phyloP scores from a whole-genome alignment of 2,888 invertebrate species.

The Chloroclystis v-ata region DNA sequence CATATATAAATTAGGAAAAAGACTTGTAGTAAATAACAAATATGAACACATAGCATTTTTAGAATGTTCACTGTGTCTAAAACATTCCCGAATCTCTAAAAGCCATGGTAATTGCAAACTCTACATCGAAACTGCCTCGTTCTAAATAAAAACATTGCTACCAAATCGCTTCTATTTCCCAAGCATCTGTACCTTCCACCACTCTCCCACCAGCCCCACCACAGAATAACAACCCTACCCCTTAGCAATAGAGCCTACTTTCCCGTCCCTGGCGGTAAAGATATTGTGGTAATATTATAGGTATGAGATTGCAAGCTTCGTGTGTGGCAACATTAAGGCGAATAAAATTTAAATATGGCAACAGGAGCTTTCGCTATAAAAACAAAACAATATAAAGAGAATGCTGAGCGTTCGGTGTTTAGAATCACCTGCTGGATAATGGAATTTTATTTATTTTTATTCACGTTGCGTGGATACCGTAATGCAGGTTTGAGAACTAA shows the following conservation, averaged over 20 bases:
- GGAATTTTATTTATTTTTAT: conserved; percentile 29
- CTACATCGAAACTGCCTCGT: conserved; percentile 60
- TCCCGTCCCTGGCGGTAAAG: conserved; percentile 1
- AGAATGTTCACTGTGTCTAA: no score
- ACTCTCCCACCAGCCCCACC: conserved; percentile 17
- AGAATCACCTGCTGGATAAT: conserved; percentile 33
- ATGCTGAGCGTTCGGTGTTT: conserved; percentile 41
- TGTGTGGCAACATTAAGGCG: conserved; percentile 75
- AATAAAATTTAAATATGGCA: conserved; percentile 77
- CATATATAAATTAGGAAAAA: no score
- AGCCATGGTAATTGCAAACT: conserved; percentile 31
- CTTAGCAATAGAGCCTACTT: conserved; percentile 26
- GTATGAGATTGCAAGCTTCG: conserved; percentile 71
- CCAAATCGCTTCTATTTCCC: conserved; percentile 69
- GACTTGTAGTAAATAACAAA: no score
- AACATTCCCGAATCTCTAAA: neutral
- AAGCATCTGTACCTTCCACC: conserved; percentile 55
- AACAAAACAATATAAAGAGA: conserved; percentile 65
- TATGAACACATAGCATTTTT: no score
- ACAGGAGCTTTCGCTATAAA: conserved; percentile 65
- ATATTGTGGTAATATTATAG: conserved; percentile 47
- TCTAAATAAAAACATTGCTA: conserved; percentile 76
- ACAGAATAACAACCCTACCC: conserved; percentile 37
- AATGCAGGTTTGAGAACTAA: neutral
- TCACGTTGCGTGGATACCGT: conserved; percentile 10